Base-by-base conservation (phyloP, 2,888 invertebrate species). In the Synanthedon tipuliformis region DNA sequence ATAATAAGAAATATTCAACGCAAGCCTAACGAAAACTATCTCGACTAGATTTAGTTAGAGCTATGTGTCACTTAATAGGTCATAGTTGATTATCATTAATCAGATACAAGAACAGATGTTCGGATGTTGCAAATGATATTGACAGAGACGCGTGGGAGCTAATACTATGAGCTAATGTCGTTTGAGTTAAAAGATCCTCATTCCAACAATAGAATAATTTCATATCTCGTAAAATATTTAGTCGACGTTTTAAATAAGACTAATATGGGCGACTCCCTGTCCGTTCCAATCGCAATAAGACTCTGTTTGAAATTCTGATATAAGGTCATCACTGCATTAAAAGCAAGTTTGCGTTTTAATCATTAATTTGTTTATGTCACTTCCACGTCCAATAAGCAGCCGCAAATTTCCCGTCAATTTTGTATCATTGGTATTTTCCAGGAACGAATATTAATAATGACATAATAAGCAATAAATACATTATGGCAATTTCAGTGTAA, bases 31-130 rank as follows among this genome's bases (percentile, higher is more conserved):
- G 34, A 34, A 34, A 34, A 34, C 48, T 52, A 54, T 55, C 55
- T 55, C 56, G 54, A 18, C 18, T 49, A 57, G 48, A 60, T 62
- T 60, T 60, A 60, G 59, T 54, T 51, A 59, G 53, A 57, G 53
- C 41, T 53, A 62, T 69, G 66, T 64, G 61, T 66, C 64, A 64
- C 68, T 71, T 73, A 75, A 65, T 75, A 64, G 75, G 75, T 73
- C 69, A 72, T 66, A 60, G 51, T 53, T 62, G 64, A 65, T 66
- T 61, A 63, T 66, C 66, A 63, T 56, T 57, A 15, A 49, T 49
- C 23, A 23, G 10, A 16, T 49, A 45, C 45, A 52, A 53, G 62
- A 66, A 64, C 75, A 75, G 73, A 69, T 78, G 76, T 69, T 65
- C 59, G 58, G 59, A 61, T 54, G 59, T 60, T 66, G 61, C 57